These are phyloP conservation scores for Cryptus armator DNA, from an alignment of 2,888 invertebrate genomes.

Conservation along the genomic window DNA sequence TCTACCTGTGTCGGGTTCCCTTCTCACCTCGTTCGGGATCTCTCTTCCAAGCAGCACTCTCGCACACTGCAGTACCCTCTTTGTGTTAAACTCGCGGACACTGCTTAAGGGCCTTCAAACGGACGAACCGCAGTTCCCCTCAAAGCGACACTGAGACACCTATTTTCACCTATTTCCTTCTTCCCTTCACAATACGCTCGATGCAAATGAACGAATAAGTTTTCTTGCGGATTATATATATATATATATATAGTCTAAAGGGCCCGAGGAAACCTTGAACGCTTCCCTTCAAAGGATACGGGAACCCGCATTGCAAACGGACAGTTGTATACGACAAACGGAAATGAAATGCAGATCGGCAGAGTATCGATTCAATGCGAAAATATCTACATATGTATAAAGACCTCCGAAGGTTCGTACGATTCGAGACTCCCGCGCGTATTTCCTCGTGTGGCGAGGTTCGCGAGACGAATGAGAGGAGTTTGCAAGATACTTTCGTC, in stretches of 20 bases:
- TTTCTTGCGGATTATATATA: no score
- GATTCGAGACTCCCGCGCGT: constrained; percentile 7
- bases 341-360: constrained; percentile 8
- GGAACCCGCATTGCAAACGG: neutral
- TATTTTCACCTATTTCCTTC: no score
- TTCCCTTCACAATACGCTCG: no score
- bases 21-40: neutral
- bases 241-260: neutral
- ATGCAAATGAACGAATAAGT: no score
- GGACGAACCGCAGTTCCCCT: neutral
- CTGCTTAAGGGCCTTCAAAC: neutral
- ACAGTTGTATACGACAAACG: neutral
- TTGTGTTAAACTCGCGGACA: neutral
- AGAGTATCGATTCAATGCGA: neutral
- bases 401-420: no score
- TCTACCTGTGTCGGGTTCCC: constrained; percentile 4
- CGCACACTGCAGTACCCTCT: neutral
- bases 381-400: neutral
- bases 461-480: constrained; percentile 61
- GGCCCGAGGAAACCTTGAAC: neutral
- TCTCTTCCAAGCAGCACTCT: neutral
- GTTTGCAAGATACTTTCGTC: constrained; percentile 58
- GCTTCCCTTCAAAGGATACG: neutral
- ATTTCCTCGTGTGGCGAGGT: constrained; percentile 63
- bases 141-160: neutral